Evolutionary conservation across 2,888 invertebrate genomes (phyloP).

Genomic region (Oligia strigilis): DNA sequence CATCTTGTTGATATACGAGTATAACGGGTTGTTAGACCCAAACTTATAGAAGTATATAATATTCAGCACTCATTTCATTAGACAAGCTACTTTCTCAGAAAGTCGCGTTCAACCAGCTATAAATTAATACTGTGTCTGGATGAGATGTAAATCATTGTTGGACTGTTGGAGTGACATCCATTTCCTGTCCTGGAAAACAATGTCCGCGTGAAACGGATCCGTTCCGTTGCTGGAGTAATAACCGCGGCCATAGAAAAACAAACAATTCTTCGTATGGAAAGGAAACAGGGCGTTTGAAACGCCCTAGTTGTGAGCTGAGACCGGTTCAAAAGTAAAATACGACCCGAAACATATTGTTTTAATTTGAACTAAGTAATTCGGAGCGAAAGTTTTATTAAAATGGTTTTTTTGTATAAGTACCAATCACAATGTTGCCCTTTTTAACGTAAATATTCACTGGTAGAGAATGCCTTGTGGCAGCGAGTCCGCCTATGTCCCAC

Average conservation of each 20-base stretch:
- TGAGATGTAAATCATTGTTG: slow-evolving; percentile 17
- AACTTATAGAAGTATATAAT: background rate
- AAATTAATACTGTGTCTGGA: background rate
- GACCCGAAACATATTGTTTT: background rate
- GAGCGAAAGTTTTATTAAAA: no score
- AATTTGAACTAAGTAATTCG: no score
- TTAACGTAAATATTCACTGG: no score
- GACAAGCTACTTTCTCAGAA: slow-evolving; percentile 6
- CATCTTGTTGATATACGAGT: no score
- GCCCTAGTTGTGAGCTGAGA: background rate
- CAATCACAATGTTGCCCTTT: no score
- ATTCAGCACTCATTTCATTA: slow-evolving; percentile 18
- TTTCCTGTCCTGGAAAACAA: slow-evolving; percentile 15
- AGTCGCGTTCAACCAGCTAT: background rate
- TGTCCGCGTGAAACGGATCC: background rate
- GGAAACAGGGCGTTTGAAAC: background rate
- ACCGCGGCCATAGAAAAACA: no score
- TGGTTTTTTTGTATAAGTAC: no score
- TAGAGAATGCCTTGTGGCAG: no score
- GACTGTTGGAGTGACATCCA: slow-evolving; percentile 7
- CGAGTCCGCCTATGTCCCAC: no score
- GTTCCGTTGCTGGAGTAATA: background rate
- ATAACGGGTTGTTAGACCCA: no score
- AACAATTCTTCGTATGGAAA: no score
- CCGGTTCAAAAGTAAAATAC: background rate